A percentile compares a stretch with the other conserved stretches of the same genome.
Conservation (phyloP, 2,113 vertebrate species). For the Pandion haliaetus region DNA sequence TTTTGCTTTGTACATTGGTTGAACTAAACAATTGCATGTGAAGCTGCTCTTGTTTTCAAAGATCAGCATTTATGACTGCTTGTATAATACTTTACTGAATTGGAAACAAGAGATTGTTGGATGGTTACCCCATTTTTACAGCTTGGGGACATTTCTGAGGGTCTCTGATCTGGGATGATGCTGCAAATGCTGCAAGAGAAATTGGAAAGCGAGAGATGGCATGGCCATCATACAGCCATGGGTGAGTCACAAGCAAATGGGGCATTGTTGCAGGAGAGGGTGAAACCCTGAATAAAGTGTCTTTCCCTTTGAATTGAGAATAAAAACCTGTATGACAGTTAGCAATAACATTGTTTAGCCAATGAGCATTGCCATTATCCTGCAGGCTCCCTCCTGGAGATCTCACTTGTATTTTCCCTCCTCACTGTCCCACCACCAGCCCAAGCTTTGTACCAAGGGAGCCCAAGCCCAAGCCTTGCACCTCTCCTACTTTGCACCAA, state of each 20-base stretch:
- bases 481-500: neutral
- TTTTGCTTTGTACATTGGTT: slow-evolving; percentile 17
- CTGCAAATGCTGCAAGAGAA: neutral
- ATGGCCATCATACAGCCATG: neutral
- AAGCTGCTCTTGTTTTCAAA: slow-evolving; percentile 1
- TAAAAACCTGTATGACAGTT: neutral
- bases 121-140: neutral
- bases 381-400: neutral
- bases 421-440: neutral
- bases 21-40: slow-evolving; percentile 30
- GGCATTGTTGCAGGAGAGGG: neutral
- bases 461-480: neutral
- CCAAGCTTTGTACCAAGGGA: neutral
- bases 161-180: neutral
- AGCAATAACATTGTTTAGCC: neutral
- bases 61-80: neutral
- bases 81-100: neutral
- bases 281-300: neutral
- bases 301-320: neutral
- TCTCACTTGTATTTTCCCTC: neutral
- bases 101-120: neutral
- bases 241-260: neutral
- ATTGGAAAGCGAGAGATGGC: neutral
- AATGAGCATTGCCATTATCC: neutral
- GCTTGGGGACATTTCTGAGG: neutral